phyloP scores from a whole-genome alignment of 2,113 vertebrate species.

The Litocranius walleri region DNA sequence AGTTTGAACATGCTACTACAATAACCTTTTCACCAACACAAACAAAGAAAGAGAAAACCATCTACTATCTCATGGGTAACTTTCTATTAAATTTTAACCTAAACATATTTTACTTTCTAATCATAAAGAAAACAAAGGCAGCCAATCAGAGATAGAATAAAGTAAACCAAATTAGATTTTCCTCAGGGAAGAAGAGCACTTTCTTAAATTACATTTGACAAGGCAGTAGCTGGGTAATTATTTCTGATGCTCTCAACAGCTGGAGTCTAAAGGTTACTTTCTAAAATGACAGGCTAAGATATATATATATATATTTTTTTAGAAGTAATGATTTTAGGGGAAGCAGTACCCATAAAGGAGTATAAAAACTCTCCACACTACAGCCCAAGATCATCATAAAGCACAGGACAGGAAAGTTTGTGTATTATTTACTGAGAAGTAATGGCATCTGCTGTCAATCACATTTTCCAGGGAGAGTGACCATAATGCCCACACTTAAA shows the following conservation, averaged over 20 bases:
- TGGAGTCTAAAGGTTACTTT: constrained; percentile 27
- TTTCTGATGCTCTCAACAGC: constrained; percentile 62
- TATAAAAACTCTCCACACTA: not conserved
- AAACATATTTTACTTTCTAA: constrained; percentile 69
- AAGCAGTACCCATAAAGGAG: constrained; percentile 7
- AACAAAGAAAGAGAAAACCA: constrained; percentile 40
- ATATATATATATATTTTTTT: not conserved
- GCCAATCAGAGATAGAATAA: constrained; percentile 46
- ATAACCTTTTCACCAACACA: constrained; percentile 65
- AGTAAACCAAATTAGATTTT: constrained; percentile 69
- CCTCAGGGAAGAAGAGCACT: constrained; percentile 58
- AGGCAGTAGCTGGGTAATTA: constrained; percentile 49
- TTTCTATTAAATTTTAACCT: constrained; percentile 39
- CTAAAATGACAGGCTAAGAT: constrained; percentile 39
- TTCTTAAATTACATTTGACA: constrained; percentile 64
- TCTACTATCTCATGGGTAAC: constrained; percentile 27
- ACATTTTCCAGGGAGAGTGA: not conserved
- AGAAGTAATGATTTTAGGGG: constrained; percentile 30
- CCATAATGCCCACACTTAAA: not conserved
- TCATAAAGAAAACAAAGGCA: constrained; percentile 70
- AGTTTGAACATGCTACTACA: not conserved
- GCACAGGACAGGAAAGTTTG: not conserved
- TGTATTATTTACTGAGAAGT: not conserved
- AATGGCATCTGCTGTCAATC: not conserved
- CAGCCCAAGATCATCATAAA: constrained; percentile 37